Conservation (phyloP, 2,888 invertebrate species). For the Mycalesis mineus region DNA sequence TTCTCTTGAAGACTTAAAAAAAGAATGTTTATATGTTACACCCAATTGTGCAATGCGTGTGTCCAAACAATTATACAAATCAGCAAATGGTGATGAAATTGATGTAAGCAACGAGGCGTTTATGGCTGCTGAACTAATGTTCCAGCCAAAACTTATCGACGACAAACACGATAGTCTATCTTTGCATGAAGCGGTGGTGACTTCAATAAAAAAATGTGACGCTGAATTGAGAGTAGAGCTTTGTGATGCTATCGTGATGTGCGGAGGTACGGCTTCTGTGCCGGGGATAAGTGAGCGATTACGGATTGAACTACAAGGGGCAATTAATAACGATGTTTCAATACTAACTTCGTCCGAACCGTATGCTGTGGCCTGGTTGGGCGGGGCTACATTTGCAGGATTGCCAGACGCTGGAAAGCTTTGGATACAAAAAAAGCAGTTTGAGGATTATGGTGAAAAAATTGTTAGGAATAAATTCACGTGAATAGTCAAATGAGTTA, state of each 20-base stretch:
- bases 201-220: slow-evolving; percentile 49
- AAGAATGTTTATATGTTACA: slow-evolving; percentile 42
- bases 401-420: slow-evolving; percentile 44
- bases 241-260: slow-evolving; percentile 44
- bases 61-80: slow-evolving; percentile 32
- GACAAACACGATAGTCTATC: slow-evolving; percentile 35
- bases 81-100: slow-evolving; percentile 47
- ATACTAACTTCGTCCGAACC: slow-evolving; percentile 46
- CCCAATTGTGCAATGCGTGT: slow-evolving; percentile 34
- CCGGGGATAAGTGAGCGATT: slow-evolving; percentile 50
- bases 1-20: slow-evolving; percentile 37
- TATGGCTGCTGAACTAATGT: slow-evolving; percentile 49
- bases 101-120: slow-evolving; percentile 50
- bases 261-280: slow-evolving; percentile 52
- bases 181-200: slow-evolving; percentile 44
- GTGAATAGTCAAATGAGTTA: slow-evolving; percentile 5
- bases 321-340: slow-evolving; percentile 36
- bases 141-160: slow-evolving; percentile 45
- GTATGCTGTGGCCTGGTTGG: slow-evolving; percentile 55
- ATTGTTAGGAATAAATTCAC: slow-evolving; percentile 56
- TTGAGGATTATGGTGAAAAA: slow-evolving; percentile 54
- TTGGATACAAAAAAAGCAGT: slow-evolving; percentile 55
- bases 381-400: slow-evolving; percentile 59
- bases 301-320: slow-evolving; percentile 40
- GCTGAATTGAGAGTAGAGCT: slow-evolving; percentile 43